A percentile compares a stretch with the other conserved stretches of the same genome.
These are phyloP conservation scores for Cryptoleucopteryx plumbea DNA, from an alignment of 2,113 vertebrate species.

Conservation along the genomic window DNA sequence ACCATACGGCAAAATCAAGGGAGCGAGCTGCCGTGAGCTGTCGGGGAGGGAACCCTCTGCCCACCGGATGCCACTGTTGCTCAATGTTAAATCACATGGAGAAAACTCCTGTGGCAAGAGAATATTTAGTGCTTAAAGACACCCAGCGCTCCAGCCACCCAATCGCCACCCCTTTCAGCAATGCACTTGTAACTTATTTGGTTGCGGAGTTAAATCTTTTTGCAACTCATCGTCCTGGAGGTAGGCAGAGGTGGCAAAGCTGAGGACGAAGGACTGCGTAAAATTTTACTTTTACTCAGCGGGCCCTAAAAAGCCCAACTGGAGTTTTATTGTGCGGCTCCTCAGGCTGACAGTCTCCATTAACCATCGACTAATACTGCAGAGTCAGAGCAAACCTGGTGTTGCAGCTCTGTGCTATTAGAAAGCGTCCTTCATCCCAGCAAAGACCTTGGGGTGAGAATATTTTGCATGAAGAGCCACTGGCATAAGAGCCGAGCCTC, in stretches of 20 bases:
- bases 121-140: conserved; percentile 33
- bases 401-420: neutral
- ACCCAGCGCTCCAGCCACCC: neutral
- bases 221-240: neutral
- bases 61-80: conserved; percentile 78
- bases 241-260: neutral
- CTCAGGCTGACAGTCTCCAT: conserved; percentile 43
- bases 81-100: conserved; percentile 41
- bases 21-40: neutral
- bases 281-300: conserved; percentile 6
- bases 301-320: neutral
- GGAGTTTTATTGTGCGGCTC: neutral
- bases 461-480: conserved; percentile 46
- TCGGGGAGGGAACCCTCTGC: conserved; percentile 21
- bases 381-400: conserved; percentile 31
- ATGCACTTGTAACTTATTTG: neutral
- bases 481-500: neutral
- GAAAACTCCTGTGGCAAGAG: conserved; percentile 48
- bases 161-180: neutral
- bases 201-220: neutral
- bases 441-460: conserved; percentile 47
- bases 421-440: conserved; percentile 35
- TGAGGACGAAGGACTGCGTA: neutral
- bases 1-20: neutral
- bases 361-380: conserved; percentile 45